Conservation (phyloP, 1,140 invertebrate species). For the Drosophila sechellia region DNA sequence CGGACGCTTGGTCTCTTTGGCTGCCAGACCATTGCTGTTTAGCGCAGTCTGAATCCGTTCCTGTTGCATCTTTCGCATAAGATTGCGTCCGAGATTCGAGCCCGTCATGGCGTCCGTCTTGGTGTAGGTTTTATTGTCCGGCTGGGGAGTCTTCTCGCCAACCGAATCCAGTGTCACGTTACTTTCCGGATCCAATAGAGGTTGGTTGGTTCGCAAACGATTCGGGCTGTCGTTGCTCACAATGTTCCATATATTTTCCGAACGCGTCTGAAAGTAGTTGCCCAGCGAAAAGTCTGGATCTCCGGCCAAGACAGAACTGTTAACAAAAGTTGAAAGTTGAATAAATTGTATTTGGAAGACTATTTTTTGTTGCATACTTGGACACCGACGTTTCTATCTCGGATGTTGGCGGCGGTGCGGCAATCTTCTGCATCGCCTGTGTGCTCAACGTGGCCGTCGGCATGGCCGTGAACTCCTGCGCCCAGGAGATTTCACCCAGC, state of each 20-base stretch:
- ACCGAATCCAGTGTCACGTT: background rate
- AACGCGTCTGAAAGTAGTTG: constrained; percentile 73
- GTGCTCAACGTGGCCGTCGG: constrained; percentile 69
- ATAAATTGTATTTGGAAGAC: background rate
- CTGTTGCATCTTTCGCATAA: constrained; percentile 54
- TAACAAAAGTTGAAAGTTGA: background rate
- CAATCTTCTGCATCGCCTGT: constrained; percentile 62
- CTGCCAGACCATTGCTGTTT: constrained; percentile 10
- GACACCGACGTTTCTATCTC: constrained; percentile 67
- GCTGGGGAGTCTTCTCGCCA: constrained; percentile 50
- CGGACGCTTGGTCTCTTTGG: constrained; percentile 23
- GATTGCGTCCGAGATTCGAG: constrained; percentile 43
- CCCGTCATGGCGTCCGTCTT: constrained; percentile 24
- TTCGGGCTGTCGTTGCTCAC: constrained; percentile 39
- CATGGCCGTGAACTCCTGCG: constrained; percentile 73
- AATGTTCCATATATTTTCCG: constrained; percentile 71
- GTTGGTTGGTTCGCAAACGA: constrained; percentile 17
- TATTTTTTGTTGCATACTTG: constrained; percentile 51
- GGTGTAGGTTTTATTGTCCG: constrained; percentile 78
- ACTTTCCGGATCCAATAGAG: constrained; percentile 12
- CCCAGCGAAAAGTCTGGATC: constrained; percentile 80
- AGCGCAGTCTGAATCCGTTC: constrained; percentile 37
- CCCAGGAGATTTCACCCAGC: constrained; percentile 77
- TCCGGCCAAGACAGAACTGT: constrained; percentile 62
- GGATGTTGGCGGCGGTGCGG: constrained; percentile 15